These are phyloP conservation scores for Phrynocephalus guinanensis DNA, from an alignment of 2,797 vertebrate species.

Conservation along the genomic window DNA sequence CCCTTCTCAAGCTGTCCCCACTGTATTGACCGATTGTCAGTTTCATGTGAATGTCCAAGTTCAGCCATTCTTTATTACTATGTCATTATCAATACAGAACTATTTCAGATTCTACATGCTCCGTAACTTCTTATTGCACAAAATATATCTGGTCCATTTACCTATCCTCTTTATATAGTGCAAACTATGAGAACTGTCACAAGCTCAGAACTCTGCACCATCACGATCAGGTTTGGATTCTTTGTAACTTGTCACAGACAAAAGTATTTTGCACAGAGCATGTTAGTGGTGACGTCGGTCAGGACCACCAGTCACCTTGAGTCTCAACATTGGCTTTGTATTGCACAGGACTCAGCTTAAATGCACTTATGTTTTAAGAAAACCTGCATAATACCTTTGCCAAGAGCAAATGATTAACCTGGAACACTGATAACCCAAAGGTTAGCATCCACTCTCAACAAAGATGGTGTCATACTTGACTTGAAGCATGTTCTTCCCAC, in stretches of 20 bases:
- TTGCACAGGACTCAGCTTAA: constrained; percentile 71
- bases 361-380: constrained; percentile 72
- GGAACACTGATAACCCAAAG: constrained; percentile 53
- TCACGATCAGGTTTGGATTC: constrained; percentile 45
- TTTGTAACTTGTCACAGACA: constrained; percentile 53
- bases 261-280: constrained; percentile 38
- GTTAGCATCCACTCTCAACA: constrained; percentile 47
- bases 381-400: constrained; percentile 55
- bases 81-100: constrained; percentile 60
- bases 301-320: constrained; percentile 42
- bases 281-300: constrained; percentile 38
- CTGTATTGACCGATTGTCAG: constrained; percentile 68
- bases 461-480: constrained; percentile 41
- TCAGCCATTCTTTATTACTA: constrained; percentile 56
- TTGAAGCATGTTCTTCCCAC: constrained; percentile 41
- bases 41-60: constrained; percentile 68
- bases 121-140: constrained; percentile 69
- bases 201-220: constrained; percentile 59
- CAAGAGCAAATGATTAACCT: constrained; percentile 52
- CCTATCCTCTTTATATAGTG: constrained; percentile 74
- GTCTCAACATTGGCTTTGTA: constrained; percentile 58
- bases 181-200: constrained; percentile 62
- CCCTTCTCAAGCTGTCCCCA: constrained; percentile 53
- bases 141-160: constrained; percentile 78
- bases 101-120: constrained; percentile 59